Conservation (phyloP, 2,797 vertebrate species). For the Argya squamiceps region DNA sequence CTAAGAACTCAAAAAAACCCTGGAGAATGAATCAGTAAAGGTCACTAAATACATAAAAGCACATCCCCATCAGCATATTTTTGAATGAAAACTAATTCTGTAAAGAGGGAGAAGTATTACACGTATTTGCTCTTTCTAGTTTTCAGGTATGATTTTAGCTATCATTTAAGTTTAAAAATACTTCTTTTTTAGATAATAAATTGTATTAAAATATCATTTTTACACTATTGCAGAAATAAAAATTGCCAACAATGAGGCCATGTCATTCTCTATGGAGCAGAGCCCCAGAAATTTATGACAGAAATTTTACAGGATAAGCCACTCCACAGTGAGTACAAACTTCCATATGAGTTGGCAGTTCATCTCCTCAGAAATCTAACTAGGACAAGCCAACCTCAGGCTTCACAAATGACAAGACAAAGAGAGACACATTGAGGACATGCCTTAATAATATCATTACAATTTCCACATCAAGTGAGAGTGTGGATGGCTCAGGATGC, state of each 20-base stretch:
- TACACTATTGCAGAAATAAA: not conserved
- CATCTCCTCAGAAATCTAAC: not conserved
- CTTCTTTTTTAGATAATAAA: not conserved
- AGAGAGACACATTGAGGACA: not conserved
- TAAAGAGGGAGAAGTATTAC: not conserved
- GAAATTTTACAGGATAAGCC: not conserved
- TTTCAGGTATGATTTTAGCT: not conserved
- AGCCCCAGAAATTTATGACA: not conserved
- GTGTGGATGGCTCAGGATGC: not conserved
- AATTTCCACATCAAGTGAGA: not conserved
- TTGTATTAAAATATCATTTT: not conserved
- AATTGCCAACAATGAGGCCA: rapidly evolving
- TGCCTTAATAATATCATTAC: not conserved
- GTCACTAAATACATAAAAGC: not conserved
- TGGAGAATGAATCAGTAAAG: not conserved
- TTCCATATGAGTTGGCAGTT: not conserved
- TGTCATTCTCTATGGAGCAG: not conserved
- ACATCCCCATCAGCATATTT: not conserved
- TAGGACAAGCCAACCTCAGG: not conserved
- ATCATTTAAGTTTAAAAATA: not conserved
- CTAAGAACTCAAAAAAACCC: not conserved
- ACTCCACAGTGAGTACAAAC: not conserved
- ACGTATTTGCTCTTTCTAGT: not conserved
- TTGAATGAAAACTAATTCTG: not conserved
- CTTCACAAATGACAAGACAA: not conserved